Conservation (phyloP, 2,113 vertebrate genomes). For the Pachyramphus minor region DNA sequence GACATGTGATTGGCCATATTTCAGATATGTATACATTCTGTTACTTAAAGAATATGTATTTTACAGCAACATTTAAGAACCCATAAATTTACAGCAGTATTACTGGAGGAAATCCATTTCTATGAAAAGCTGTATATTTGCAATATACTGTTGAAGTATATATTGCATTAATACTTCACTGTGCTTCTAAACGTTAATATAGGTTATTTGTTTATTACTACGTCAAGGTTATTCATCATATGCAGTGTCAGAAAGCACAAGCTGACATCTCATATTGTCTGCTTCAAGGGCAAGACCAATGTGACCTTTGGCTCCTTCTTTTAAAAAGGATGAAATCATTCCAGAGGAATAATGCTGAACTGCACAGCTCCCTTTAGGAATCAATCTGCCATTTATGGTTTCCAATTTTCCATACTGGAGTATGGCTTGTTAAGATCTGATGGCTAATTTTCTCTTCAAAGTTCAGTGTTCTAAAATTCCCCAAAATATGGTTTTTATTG, state of each 20-base stretch:
- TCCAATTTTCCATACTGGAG: conserved; percentile 15
- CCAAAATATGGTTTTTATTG: background rate
- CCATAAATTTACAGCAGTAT: background rate
- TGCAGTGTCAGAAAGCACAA: conserved; percentile 68
- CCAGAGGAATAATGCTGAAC: conserved; percentile 39
- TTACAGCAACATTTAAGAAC: background rate
- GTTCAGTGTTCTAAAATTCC: background rate
- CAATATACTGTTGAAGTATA: background rate
- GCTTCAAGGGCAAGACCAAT: conserved; percentile 65
- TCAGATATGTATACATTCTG: background rate
- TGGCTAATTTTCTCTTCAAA: conserved; percentile 25
- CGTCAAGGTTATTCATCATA: conserved; percentile 65
- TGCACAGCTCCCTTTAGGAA: conserved; percentile 30
- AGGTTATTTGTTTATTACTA: conserved; percentile 64
- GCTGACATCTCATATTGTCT: conserved; percentile 69
- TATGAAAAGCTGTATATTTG: conserved; percentile 4
- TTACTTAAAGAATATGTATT: background rate
- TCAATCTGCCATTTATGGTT: conserved; percentile 32
- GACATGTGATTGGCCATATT: background rate
- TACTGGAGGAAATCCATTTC: background rate
- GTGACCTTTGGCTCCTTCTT: conserved; percentile 69
- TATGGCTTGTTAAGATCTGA: conserved; percentile 24
- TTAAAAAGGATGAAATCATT: conserved; percentile 66
- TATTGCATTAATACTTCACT: conserved; percentile 1
- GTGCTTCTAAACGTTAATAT: conserved; percentile 2